A percentile compares a stretch with the other conserved stretches of the same genome.
These are phyloP conservation scores for Omphaloscelis lunosa DNA, from an alignment of 2,888 invertebrate species.

Conservation along the genomic window DNA sequence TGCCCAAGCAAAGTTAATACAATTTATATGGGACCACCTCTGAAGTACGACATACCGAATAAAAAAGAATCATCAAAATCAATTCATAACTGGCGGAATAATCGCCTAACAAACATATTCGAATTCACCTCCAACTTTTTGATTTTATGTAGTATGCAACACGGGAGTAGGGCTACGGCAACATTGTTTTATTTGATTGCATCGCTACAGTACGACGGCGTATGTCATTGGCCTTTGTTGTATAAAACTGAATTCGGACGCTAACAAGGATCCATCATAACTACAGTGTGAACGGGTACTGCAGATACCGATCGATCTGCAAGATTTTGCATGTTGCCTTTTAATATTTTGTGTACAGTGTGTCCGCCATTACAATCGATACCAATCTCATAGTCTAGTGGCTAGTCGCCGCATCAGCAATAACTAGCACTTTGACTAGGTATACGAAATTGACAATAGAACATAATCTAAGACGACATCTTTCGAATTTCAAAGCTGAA, in stretches of 20 bases:
- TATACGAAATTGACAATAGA: background rate
- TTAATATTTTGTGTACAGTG: background rate
- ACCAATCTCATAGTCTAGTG: background rate
- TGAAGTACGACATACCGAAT: too few species aligned
- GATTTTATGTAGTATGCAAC: background rate
- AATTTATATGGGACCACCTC: too few species aligned
- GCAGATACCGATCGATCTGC: background rate
- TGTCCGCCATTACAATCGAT: too few species aligned
- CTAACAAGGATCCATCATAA: too few species aligned
- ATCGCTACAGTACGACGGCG: background rate
- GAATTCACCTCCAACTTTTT: too few species aligned
- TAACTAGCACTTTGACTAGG: background rate
- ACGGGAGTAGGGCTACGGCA: background rate
- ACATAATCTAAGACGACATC: background rate
- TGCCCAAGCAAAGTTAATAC: too few species aligned
- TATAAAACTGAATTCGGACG: too few species aligned
- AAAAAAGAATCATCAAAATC: too few species aligned
- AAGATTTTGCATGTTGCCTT: background rate
- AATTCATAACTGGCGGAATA: too few species aligned
- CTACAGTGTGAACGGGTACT: background rate
- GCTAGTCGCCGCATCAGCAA: background rate
- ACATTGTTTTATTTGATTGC: background rate
- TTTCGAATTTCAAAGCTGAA: background rate
- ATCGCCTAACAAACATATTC: too few species aligned
- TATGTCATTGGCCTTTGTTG: background rate